Conservation (phyloP, 2,113 vertebrate genomes). For the Carlito syrichta region DNA sequence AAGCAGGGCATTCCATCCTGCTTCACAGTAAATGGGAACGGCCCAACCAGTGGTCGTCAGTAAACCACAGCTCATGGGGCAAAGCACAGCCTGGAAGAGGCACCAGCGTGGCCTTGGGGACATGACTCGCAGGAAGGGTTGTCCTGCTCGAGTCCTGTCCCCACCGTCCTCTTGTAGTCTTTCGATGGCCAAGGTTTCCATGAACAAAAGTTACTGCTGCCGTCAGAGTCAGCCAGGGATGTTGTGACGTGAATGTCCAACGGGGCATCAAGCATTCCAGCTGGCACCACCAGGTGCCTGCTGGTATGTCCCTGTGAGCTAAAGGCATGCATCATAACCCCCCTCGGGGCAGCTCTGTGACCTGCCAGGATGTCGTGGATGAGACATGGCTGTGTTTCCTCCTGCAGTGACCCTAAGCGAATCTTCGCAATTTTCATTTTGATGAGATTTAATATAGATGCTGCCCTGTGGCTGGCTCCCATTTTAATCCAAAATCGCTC, state of each 20-base stretch:
- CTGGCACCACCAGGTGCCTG: no score
- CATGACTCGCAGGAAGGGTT: fast-evolving
- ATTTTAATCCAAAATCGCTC: slow-evolving; percentile 93
- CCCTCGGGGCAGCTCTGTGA: slow-evolving; percentile 83
- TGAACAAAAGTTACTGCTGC: neutral
- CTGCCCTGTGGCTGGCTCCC: slow-evolving; percentile 87
- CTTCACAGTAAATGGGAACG: fast-evolving
- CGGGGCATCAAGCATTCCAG: fast-evolving
- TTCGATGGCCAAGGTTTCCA: neutral
- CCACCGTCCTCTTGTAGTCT: fast-evolving
- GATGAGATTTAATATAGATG: slow-evolving; percentile 96
- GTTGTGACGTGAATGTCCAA: fast-evolving
- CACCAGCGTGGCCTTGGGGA: no score
- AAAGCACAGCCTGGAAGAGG: fast-evolving
- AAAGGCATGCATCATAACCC: no score
- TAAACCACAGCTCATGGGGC: neutral
- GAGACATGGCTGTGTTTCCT: slow-evolving; percentile 93
- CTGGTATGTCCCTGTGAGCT: no score
- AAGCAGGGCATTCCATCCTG: no score
- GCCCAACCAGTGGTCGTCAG: no score
- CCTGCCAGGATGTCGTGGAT: slow-evolving; percentile 78
- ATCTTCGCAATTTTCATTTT: slow-evolving; percentile 98
- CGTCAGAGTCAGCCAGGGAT: fast-evolving
- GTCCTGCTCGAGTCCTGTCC: neutral
- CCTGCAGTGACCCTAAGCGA: slow-evolving; percentile 90